Evolutionary conservation across 2,888 invertebrate genomes (phyloP).

Genomic region (Opisthograptis luteolata): DNA sequence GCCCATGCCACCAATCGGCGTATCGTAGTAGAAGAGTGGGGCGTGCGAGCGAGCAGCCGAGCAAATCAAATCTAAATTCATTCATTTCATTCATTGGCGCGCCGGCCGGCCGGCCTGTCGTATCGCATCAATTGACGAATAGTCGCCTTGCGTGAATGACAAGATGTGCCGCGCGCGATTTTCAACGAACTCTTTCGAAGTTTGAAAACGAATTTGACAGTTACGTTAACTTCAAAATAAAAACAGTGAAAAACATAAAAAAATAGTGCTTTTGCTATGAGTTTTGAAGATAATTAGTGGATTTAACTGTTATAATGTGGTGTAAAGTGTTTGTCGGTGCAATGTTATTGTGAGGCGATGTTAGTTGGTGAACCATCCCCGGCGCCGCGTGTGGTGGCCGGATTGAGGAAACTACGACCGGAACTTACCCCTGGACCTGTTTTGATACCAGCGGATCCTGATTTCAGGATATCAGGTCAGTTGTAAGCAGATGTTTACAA

Average conservation of each 20-base stretch:
- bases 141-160: conserved; percentile 35
- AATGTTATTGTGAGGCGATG: conserved; percentile 75
- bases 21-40: conserved; percentile 51
- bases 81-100: conserved; percentile 73
- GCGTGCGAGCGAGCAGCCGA: conserved; percentile 43
- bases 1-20: conserved; percentile 27
- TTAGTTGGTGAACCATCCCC: conserved; percentile 80
- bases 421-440: conserved; percentile 77
- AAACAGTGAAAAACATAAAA: too few relatives aligned
- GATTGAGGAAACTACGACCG: conserved; percentile 76
- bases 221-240: conserved; percentile 36
- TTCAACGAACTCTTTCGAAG: conserved; percentile 75
- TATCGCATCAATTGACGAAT: conserved; percentile 26
- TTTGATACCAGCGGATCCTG: conserved; percentile 72
- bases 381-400: conserved; percentile 83
- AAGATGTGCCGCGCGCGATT: conserved; percentile 59
- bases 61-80: conserved; percentile 52
- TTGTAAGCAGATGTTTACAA: too few relatives aligned
- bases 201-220: conserved; percentile 70
- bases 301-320: conserved; percentile 45
- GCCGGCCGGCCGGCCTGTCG: conserved; percentile 62
- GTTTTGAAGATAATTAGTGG: conserved; percentile 48
- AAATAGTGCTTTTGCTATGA: conserved; percentile 34
- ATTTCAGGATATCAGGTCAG: conserved; percentile 78
- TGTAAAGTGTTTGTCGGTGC: conserved; percentile 62